Conservation (phyloP, 1,140 invertebrate genomes). For the Microplitis mediator region DNA sequence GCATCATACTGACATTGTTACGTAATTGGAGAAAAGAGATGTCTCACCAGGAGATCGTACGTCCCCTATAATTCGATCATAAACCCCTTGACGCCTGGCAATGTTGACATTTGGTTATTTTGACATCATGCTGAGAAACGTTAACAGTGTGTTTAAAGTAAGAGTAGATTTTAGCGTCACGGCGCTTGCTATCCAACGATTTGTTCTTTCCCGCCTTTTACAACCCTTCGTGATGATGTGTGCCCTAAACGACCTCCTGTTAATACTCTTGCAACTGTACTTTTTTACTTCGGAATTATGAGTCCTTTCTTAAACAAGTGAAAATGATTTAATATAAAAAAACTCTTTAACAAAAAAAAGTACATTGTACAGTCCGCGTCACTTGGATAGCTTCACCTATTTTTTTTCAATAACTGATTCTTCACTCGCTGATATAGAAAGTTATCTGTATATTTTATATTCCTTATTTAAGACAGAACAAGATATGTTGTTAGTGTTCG, state of each 20-base stretch:
- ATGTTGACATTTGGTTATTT: conserved; percentile 42
- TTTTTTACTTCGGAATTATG: not conserved
- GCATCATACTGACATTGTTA: conserved; percentile 4
- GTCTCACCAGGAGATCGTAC: conserved; percentile 29
- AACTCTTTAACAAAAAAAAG: no score
- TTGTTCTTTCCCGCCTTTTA: conserved; percentile 11
- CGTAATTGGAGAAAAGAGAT: conserved; percentile 36
- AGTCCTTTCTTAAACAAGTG: not conserved
- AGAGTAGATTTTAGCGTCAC: not conserved
- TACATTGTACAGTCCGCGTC: no score
- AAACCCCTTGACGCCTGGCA: conserved; percentile 37
- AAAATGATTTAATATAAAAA: not conserved
- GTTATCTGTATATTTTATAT: no score
- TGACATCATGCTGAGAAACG: conserved; percentile 37
- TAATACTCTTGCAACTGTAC: not conserved
- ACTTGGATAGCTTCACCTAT: no score
- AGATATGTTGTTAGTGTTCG: no score
- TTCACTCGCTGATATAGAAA: no score
- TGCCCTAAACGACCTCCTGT: not conserved
- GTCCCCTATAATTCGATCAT: conserved; percentile 39
- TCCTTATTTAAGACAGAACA: no score
- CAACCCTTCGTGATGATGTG: conserved; percentile 2
- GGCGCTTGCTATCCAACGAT: not conserved
- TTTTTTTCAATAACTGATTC: no score
- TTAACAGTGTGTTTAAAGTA: conserved; percentile 5